phyloP scores from a whole-genome alignment of 92 coral and sea anemone genomes.

The Blastomussa wellsi region DNA sequence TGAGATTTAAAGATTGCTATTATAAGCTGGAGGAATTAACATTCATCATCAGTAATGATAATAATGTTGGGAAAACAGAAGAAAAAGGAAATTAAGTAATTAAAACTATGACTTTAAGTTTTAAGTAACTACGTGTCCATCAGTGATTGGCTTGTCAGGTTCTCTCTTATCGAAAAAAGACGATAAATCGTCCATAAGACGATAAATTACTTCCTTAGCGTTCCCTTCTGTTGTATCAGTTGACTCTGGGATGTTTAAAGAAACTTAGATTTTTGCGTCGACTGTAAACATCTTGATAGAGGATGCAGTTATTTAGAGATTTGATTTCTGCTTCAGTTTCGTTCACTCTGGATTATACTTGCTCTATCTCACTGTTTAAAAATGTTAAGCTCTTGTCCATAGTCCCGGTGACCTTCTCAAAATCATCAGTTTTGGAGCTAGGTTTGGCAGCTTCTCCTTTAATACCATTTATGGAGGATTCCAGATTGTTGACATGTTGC shows the following conservation, averaged over 20 bases:
- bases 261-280: constrained; percentile 16
- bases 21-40: too few relatives aligned
- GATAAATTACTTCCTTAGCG: constrained; percentile 25
- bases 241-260: constrained; percentile 18
- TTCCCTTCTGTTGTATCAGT: constrained; percentile 14
- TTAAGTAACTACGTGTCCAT: too few relatives aligned
- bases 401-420: constrained; percentile 5
- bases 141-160: too few relatives aligned
- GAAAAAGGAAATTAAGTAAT: too few relatives aligned
- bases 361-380: constrained; percentile 18
- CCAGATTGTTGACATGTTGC: neutral
- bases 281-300: constrained; percentile 26
- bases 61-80: too few relatives aligned
- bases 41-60: too few relatives aligned
- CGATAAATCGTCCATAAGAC: constrained; percentile 11
- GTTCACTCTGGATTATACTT: neutral
- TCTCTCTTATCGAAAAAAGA: too few relatives aligned
- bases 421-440: neutral
- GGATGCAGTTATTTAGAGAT: constrained; percentile 12
- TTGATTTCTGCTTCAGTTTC: constrained; percentile 8
- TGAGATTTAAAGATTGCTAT: too few relatives aligned
- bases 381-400: constrained; percentile 16
- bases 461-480: constrained; percentile 9
- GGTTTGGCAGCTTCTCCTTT: constrained; percentile 25
- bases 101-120: too few relatives aligned